Base-by-base conservation (phyloP, 2,888 invertebrate species). In the Melinaea marsaeus region DNA sequence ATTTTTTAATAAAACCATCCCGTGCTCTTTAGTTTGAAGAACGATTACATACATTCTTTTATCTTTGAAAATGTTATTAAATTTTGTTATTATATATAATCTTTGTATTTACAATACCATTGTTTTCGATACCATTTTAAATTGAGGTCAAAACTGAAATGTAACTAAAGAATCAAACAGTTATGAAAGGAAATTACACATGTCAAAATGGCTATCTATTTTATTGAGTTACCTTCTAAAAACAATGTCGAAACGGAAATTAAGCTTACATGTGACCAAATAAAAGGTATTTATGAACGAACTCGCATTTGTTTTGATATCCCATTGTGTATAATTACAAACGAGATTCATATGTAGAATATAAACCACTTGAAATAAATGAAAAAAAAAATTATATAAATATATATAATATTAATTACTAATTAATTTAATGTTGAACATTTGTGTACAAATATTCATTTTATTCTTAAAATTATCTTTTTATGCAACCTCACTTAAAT, bases 181-280 rank as follows among this genome's bases (percentile, higher is more conserved):
- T 85, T 86, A 84, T 83, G 76, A 83, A 79, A 87, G 89, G 88
- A 89, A 89, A 88, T 89, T 85, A 87, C 83, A 79, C 77, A 80
- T 79, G 81, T 79, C 83, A 80, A 84, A 85, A 82, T 84, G 82
- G 79, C 56, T 76, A 81, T 82, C 79, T 51, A 83, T 79, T 78
- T 82, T 80, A 87, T 86, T 84, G 85, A 86, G 85, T 84, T 80
- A 83, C 81, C 79, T 81, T 80, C 77, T 79, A 81, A 89, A 88
- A 88, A 90, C 86, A 88, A 86, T 83, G 85, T 80, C 77, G 70
- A 74, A 81, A 77, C 89, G 89, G 89, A 90, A 88, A 89, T 89
- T 88, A 88, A 88, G 66, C 62, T 60, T 64, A 66, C 66, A 62
- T 63, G 32, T 58, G 65, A 62, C 58, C 59, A 65, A 67, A 65